Evolutionary conservation across 1,140 invertebrate genomes (phyloP).

Genomic region (Eupeodes corollae): DNA sequence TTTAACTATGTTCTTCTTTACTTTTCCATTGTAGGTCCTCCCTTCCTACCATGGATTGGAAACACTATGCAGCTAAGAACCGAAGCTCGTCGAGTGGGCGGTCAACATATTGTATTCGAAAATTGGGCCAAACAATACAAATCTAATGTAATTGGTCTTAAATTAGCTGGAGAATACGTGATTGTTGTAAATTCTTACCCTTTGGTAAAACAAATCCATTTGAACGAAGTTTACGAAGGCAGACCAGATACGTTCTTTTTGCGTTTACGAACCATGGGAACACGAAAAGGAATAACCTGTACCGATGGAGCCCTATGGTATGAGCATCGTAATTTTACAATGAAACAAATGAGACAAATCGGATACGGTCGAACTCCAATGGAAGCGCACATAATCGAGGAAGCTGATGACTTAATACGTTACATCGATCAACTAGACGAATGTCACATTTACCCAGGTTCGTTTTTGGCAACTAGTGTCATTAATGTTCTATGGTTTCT

Average conservation of each 20-base stretch:
- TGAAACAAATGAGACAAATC: conserved; percentile 55
- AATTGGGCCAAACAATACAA: conserved; percentile 48
- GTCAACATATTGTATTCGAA: conserved; percentile 50
- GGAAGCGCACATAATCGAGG: conserved; percentile 57
- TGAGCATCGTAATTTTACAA: conserved; percentile 59
- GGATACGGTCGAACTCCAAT: conserved; percentile 64
- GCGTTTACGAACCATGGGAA: conserved; percentile 55
- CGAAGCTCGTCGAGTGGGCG: conserved; percentile 42
- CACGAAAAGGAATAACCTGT: conserved; percentile 53
- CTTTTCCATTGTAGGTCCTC: conserved; percentile 47
- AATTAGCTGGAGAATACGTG: conserved; percentile 48
- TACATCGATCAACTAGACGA: conserved; percentile 37
- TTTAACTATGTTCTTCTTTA: conserved; percentile 1
- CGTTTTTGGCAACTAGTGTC: conserved; percentile 46
- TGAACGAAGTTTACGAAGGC: conserved; percentile 53
- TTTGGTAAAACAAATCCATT: conserved; percentile 47
- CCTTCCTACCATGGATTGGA: conserved; percentile 54
- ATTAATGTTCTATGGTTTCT: conserved; percentile 67
- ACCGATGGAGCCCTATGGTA: conserved; percentile 64
- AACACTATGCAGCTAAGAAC: conserved; percentile 46
- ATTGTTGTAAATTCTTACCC: conserved; percentile 50
- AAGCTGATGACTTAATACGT: conserved; percentile 43
- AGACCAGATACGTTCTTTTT: conserved; percentile 63
- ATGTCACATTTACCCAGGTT: conserved; percentile 24
- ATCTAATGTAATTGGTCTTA: conserved; percentile 52